These are phyloP conservation scores for Trialeurodes vaporariorum DNA, from an alignment of 1,140 invertebrate genomes.

Conservation along the genomic window DNA sequence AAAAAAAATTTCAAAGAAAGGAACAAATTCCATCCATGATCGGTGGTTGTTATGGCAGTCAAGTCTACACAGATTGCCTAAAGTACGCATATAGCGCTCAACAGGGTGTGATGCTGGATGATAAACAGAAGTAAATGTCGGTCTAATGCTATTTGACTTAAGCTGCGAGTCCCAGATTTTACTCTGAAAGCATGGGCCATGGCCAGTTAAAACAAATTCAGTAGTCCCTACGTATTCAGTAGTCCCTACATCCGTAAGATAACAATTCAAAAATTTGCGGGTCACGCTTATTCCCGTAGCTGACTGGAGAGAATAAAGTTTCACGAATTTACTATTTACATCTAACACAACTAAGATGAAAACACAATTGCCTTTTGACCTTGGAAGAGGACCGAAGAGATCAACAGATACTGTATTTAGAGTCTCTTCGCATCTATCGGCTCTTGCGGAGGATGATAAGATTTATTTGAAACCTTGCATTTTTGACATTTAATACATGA, in stretches of 20 bases:
- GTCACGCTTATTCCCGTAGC: neutral
- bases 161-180: neutral
- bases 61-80: neutral
- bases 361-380: neutral
- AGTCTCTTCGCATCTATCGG: neutral
- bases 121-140: neutral
- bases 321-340: neutral
- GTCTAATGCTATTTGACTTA: neutral
- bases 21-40: too few species aligned
- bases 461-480: neutral
- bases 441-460: neutral
- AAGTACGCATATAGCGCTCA: neutral
- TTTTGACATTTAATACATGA: too few species aligned
- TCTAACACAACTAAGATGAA: slow-evolving; percentile 1
- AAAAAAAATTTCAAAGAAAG: too few species aligned
- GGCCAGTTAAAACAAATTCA: too few species aligned
- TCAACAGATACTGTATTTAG: neutral
- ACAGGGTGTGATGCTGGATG: neutral
- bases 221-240: neutral
- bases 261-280: neutral
- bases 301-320: neutral
- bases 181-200: neutral
- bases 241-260: neutral
- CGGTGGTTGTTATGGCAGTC: neutral
- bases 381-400: neutral